Evolutionary conservation across 2,888 invertebrate genomes (phyloP), one percentile per base, ranked within the genome.

Genomic region (Cheilosia soror): DNA sequence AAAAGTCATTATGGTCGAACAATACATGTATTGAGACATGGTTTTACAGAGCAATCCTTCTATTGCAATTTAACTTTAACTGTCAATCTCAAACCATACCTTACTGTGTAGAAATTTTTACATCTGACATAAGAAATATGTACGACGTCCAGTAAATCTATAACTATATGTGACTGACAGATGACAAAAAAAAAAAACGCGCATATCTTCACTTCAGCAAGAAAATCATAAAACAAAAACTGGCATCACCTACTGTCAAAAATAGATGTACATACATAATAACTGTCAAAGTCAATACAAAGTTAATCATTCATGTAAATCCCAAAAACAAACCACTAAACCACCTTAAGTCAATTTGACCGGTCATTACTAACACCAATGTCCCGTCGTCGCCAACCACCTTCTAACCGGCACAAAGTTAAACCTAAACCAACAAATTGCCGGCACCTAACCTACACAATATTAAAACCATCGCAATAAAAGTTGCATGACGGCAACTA

Each of bases 261-360:
- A 51, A 63, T 20, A 20, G 20, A 20, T 20, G 20, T 20, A 20
- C 20, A n/a, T 15, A 20, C 44, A 29, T 53, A 42, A 33, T 53
- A 71, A 51, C 58, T 73, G 73, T 60, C 66, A 75, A 62, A 62
- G 42, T 55, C 15, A 63, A 37, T 44, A 63, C 40, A 68, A 63
- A 69, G 62, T 44, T 42, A 76, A 81, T 81, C 76, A 69, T 63
- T 81, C 49, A 76, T 76, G 57, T 31, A 69, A 81, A 81, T 69
- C 40, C 60, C 25, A 42, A 80, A 81, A 81, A 44, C 76, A 65
- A 65, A 65, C 76, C 81, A 69, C 81, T 76, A 81, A 81, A 76
- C 81, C 69, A 81, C 63, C 65, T 82, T 71, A 77, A 82, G 81
- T 77, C 77, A 82, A 82, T 65, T 65, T 71, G 51, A 63, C 65